A percentile compares a stretch with the other conserved stretches of the same genome.
phyloP scores from a whole-genome alignment of 2,797 vertebrate species.

The Myiotriccus ornatus region DNA sequence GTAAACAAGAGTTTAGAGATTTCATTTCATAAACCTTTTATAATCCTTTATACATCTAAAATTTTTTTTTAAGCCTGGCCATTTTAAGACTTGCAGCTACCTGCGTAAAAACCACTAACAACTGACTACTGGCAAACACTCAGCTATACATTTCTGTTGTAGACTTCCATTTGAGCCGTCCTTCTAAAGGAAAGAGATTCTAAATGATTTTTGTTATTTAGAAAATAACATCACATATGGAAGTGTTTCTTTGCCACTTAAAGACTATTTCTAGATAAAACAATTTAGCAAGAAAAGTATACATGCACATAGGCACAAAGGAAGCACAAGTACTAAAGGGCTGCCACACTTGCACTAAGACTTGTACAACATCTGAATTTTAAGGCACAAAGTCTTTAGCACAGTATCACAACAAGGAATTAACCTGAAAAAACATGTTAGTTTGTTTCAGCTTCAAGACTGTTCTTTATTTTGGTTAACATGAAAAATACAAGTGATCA shows the following conservation, averaged over 20 bases:
- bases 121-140: background rate
- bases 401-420: background rate
- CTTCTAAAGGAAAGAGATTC: background rate
- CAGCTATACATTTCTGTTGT: background rate
- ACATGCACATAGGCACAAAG: background rate
- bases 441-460: background rate
- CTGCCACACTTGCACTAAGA: background rate
- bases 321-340: background rate
- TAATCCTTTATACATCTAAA: background rate
- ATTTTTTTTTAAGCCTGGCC: background rate
- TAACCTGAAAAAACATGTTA: background rate
- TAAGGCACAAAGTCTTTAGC: rapidly evolving
- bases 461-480: background rate
- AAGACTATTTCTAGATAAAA: background rate
- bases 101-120: background rate
- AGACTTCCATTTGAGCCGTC: background rate
- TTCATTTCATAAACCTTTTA: background rate
- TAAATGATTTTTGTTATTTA: too few species aligned
- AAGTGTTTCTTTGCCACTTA: background rate
- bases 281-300: background rate
- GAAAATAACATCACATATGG: background rate
- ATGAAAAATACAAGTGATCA: background rate
- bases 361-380: background rate
- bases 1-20: background rate
- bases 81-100: background rate